A percentile compares a stretch with the other conserved stretches of the same genome.
Evolutionary conservation across 2,888 invertebrate genomes (phyloP).

Genomic region (Clusia tigrina): DNA sequence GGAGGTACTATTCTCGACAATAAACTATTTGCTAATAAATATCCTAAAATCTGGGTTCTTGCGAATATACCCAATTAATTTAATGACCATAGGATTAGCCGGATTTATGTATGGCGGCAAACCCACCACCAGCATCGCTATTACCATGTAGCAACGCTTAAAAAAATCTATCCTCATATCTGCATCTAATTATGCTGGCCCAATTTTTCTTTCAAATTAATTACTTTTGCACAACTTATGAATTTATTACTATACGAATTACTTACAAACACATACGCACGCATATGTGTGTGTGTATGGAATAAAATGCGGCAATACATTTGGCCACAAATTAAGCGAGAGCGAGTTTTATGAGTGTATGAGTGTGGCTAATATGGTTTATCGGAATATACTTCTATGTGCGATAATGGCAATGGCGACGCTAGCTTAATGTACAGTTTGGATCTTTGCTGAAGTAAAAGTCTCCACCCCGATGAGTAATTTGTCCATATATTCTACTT

Average conservation of each 20-base stretch:
- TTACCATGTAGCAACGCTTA: no score
- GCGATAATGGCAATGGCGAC: conserved; percentile 15
- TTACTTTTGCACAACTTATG: conserved; percentile 39
- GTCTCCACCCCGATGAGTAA: neutral
- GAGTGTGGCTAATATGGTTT: neutral
- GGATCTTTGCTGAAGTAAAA: neutral
- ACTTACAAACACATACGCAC: conserved; percentile 3
- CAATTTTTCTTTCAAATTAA: conserved; percentile 37
- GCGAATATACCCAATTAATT: conserved; percentile 37
- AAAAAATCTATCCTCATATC: conserved; percentile 21
- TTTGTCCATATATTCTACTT: no score
- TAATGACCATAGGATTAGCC: conserved; percentile 40
- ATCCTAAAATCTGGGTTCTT: no score
- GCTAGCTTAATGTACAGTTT: conserved; percentile 20
- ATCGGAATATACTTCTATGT: neutral
- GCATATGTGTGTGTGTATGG: neutral
- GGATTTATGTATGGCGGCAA: conserved; percentile 24
- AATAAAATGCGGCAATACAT: conserved; percentile 17
- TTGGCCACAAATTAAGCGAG: conserved; percentile 10
- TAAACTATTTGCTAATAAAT: no score
- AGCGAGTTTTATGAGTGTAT: neutral
- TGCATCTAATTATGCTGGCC: conserved; percentile 35
- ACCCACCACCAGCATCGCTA: neutral
- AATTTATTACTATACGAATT: conserved; percentile 53
- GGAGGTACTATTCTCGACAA: no score